Evolutionary conservation across 2,888 invertebrate genomes (phyloP).

Genomic region (Steinernema carpocapsae): DNA sequence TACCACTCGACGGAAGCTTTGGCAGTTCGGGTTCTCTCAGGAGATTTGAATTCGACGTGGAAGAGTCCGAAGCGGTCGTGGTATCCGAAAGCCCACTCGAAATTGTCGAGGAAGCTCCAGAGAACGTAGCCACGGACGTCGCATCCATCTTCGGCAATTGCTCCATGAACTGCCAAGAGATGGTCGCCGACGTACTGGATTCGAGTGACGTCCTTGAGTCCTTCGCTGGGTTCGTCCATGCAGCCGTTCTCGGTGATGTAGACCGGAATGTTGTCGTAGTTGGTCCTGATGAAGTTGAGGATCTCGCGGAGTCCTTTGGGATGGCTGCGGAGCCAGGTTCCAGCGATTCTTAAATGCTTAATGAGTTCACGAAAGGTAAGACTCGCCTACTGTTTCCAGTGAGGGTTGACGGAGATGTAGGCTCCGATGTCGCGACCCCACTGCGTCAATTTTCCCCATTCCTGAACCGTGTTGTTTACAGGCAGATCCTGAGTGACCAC

Average conservation of each 20-base stretch:
- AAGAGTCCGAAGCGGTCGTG: conserved; percentile 77
- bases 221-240: conserved; percentile 39
- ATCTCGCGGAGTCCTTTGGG: conserved; percentile 76
- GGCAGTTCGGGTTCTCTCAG: conserved; percentile 76
- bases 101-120: conserved; percentile 82
- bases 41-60: conserved; percentile 78
- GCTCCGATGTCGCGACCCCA: conserved; percentile 17
- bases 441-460: conserved; percentile 19
- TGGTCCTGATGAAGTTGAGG: conserved; percentile 74
- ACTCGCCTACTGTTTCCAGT: conserved; percentile 23
- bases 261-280: conserved; percentile 74
- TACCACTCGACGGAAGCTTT: conserved; percentile 74
- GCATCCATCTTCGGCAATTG: conserved; percentile 56
- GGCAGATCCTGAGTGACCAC: conserved; percentile 27
- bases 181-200: conserved; percentile 40
- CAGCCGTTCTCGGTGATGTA: conserved; percentile 40
- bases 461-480: conserved; percentile 35
- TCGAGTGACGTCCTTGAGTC: conserved; percentile 38
- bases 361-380: too few relatives aligned
- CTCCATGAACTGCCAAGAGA: conserved; percentile 36
- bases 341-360: conserved; percentile 1
- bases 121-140: conserved; percentile 76
- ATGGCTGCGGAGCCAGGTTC: conserved; percentile 28
- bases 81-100: conserved; percentile 80
- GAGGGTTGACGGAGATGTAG: conserved; percentile 20